These are phyloP conservation scores for Myotis planiceps DNA, from an alignment of 2,797 vertebrate species.

Conservation along the genomic window DNA sequence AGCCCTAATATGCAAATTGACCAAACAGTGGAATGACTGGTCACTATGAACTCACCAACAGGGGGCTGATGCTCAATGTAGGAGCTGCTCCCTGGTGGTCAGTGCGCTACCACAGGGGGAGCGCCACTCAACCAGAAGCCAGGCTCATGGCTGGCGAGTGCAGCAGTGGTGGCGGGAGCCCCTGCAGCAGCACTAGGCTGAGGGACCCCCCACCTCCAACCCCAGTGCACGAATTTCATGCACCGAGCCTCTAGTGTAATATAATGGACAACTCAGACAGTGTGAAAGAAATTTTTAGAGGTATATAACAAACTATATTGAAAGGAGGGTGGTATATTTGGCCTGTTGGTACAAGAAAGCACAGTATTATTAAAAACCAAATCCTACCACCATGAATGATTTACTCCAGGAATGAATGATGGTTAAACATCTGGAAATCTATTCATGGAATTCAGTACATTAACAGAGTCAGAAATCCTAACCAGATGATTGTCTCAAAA, in stretches of 20 bases:
- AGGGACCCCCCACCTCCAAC: no score
- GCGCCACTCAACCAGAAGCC: no score
- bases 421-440: conserved; percentile 29
- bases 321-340: not conserved
- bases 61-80: no score
- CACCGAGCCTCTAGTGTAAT: not conserved
- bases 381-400: not conserved
- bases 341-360: not conserved
- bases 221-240: no score
- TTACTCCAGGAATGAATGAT: not conserved
- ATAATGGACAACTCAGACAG: not conserved
- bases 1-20: no score
- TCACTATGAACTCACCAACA: no score
- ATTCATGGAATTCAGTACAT: not conserved
- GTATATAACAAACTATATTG: not conserved
- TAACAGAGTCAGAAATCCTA: not conserved
- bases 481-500: not conserved
- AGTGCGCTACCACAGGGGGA: no score
- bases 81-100: no score
- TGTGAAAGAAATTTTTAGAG: not conserved
- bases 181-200: no score
- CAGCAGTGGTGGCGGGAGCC: no score
- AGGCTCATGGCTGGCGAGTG: no score
- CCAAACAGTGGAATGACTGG: no score
- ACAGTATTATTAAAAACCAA: conserved; percentile 35